Percentiles rank a stretch among this genome's conserved stretches.
Evolutionary conservation across 1,140 invertebrate genomes (phyloP).

Genomic region (Dendroctonus ponderosae): DNA sequence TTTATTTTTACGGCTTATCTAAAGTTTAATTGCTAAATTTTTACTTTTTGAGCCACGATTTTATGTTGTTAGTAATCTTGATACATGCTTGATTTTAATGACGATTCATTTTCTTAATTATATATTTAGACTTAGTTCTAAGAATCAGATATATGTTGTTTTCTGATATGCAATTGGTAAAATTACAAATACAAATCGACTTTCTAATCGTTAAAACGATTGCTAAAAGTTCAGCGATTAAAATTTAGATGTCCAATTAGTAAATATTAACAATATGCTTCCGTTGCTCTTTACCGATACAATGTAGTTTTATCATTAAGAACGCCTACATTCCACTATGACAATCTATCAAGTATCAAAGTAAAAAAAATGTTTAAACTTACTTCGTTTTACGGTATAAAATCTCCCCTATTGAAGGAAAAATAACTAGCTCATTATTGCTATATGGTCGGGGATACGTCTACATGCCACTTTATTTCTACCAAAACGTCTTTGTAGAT

Average conservation of each 20-base stretch:
- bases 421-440: conserved; percentile 38
- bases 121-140: no score
- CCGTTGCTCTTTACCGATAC: conserved; percentile 16
- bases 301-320: conserved; percentile 15
- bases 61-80: no score
- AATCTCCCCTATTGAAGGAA: conserved; percentile 37
- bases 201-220: not conserved
- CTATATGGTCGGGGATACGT: conserved; percentile 44
- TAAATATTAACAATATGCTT: conserved; percentile 20
- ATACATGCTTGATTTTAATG: no score
- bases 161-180: no score
- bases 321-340: conserved; percentile 23
- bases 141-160: no score
- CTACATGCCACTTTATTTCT: conserved; percentile 8
- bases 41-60: not conserved
- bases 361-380: conserved; percentile 24
- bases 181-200: no score
- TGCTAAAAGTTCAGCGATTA: conserved; percentile 16
- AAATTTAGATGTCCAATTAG: conserved; percentile 25
- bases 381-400: conserved; percentile 34
- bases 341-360: conserved; percentile 29
- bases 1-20: conserved; percentile 36
- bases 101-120: no score
- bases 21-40: conserved; percentile 29
- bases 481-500: no score